Percentiles rank a stretch among this genome's conserved stretches.
Conservation (phyloP, 2,113 vertebrate genomes). For the Gasterosteus aculeatus region DNA sequence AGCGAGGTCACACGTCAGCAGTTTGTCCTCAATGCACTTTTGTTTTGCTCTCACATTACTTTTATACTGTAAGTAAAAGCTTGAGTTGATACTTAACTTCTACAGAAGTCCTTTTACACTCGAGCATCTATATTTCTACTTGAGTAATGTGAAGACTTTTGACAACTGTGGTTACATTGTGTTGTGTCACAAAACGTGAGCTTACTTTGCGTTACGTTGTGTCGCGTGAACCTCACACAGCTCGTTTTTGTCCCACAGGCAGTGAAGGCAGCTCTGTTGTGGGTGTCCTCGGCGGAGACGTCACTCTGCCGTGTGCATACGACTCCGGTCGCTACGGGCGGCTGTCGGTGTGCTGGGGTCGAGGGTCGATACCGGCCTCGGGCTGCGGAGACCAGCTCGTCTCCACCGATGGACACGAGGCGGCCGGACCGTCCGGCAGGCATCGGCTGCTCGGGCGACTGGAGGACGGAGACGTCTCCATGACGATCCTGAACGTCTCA, state of each 20-base stretch:
- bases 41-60: too few species aligned
- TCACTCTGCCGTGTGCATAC: slow-evolving; percentile 50
- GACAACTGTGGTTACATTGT: too few species aligned
- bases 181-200: too few species aligned
- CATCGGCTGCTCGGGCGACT: slow-evolving; percentile 43
- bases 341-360: background rate
- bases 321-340: fast-evolving
- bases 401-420: fast-evolving
- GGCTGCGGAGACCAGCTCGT: slow-evolving; percentile 3
- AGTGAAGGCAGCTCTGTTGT: fast-evolving
- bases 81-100: too few species aligned
- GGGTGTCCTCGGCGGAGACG: background rate
- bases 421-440: slow-evolving; percentile 11
- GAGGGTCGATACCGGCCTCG: fast-evolving
- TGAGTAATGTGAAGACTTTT: too few species aligned
- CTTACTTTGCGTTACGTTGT: too few species aligned
- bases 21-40: too few species aligned
- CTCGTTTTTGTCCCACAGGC: slow-evolving; percentile 25
- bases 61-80: too few species aligned
- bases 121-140: too few species aligned
- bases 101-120: too few species aligned
- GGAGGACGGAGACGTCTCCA: slow-evolving; percentile 43
- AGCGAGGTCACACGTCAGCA: too few species aligned
- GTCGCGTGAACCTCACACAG: background rate
- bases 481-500: slow-evolving; percentile 32